Percentiles rank a stretch among this genome's conserved stretches.
Conservation (phyloP, 2,113 vertebrate genomes). For the Colistium nudipinnis region DNA sequence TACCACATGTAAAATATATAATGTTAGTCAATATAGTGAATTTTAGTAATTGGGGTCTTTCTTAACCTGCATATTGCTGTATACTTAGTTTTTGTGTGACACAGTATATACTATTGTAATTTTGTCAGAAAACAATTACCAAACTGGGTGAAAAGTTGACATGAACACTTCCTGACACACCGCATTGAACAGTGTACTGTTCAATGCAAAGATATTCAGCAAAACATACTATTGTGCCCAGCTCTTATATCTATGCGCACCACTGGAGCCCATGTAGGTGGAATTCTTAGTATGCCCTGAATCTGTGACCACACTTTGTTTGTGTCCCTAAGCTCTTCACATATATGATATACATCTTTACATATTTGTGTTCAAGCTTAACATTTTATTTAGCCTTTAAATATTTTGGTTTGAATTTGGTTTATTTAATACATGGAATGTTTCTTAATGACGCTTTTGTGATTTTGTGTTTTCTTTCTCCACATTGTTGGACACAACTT, state of each 20-base stretch:
- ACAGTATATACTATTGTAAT: not conserved
- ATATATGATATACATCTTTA: constrained; percentile 17
- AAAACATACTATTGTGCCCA: constrained; percentile 1
- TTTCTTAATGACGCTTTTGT: not conserved
- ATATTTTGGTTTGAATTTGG: constrained; percentile 36
- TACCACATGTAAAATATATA: not conserved
- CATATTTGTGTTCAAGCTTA: constrained; percentile 24
- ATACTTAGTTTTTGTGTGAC: not conserved
- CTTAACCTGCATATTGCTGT: not conserved
- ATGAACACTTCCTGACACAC: not conserved
- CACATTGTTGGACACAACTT: too few species aligned
- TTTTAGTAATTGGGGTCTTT: not conserved
- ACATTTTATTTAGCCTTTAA: constrained; percentile 31
- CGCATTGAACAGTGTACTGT: not conserved
- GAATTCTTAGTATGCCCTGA: not conserved
- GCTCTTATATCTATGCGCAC: not conserved
- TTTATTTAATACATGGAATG: not conserved
- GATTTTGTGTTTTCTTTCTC: too few species aligned
- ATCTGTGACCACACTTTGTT: not conserved
- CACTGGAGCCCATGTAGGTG: not conserved
- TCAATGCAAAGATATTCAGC: not conserved
- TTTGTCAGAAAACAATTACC: not conserved
- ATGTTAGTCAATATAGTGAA: not conserved
- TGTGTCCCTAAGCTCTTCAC: constrained; percentile 9
- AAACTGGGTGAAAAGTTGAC: not conserved